phyloP scores from a whole-genome alignment of 2,113 vertebrate genomes.

The Phoenicopterus ruber region DNA sequence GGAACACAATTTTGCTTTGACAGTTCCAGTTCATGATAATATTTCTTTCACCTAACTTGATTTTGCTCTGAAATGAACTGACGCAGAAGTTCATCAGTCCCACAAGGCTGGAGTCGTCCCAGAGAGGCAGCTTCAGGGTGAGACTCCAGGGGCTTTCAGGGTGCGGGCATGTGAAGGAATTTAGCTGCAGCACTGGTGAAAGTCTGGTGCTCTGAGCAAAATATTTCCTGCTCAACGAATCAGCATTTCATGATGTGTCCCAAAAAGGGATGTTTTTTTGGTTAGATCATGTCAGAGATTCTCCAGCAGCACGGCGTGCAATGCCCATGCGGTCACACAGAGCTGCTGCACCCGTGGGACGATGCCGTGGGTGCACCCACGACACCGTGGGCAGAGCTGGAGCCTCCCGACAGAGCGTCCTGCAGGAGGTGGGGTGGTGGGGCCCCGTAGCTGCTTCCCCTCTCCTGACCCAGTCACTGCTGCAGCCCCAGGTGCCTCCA shows the following conservation, averaged over 20 bases:
- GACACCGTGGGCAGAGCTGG: neutral
- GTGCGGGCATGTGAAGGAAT: neutral
- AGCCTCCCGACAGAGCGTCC: neutral
- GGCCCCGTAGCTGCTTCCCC: neutral
- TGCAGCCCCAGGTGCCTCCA: neutral
- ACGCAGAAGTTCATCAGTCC: neutral
- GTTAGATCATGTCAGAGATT: neutral
- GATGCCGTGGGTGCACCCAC: neutral
- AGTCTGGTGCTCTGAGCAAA: neutral
- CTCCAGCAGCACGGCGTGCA: neutral
- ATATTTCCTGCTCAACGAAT: neutral
- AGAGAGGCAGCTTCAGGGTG: neutral
- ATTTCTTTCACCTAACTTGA: neutral
- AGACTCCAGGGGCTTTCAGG: neutral
- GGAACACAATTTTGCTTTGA: neutral
- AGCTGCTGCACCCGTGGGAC: neutral
- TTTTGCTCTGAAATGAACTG: neutral
- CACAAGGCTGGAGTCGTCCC: accelerated
- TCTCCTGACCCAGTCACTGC: neutral
- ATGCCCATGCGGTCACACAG: neutral
- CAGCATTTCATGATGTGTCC: neutral
- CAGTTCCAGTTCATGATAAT: neutral
- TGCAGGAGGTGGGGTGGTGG: neutral
- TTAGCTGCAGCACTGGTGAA: neutral
- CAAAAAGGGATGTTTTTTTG: accelerated